These are phyloP conservation scores for Stictocephala bisonia DNA, from an alignment of 2,888 invertebrate species.

Conservation along the genomic window DNA sequence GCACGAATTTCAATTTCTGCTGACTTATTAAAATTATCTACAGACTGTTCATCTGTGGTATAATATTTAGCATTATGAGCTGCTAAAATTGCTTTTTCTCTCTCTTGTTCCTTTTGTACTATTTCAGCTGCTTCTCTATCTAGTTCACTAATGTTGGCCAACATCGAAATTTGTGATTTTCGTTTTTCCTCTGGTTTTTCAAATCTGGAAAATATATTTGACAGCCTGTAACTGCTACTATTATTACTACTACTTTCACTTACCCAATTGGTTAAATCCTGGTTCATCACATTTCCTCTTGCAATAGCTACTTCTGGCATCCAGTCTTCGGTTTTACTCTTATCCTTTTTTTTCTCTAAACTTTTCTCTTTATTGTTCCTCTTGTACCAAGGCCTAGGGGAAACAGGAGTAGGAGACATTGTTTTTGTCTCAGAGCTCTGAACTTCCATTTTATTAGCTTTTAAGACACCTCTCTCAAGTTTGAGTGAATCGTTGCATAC, in stretches of 20 bases:
- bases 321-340: constrained; percentile 61
- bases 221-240: constrained; percentile 37
- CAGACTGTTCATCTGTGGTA: constrained; percentile 56
- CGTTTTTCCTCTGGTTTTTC: constrained; percentile 66
- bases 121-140: constrained; percentile 84
- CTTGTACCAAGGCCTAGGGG: constrained; percentile 77
- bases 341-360: constrained; percentile 51
- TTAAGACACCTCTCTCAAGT: constrained; percentile 67
- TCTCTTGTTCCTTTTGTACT: constrained; percentile 70
- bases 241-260: constrained; percentile 12
- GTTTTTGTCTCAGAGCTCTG: constrained; percentile 56
- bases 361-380: constrained; percentile 62
- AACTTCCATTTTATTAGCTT: constrained; percentile 63
- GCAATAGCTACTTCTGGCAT: constrained; percentile 64
- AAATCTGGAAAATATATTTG: constrained; percentile 54
- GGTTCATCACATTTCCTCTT: constrained; percentile 49
- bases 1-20: background rate
- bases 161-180: constrained; percentile 70
- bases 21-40: constrained; percentile 50
- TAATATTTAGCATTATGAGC: constrained; percentile 62
- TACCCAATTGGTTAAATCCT: background rate
- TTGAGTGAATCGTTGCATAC: constrained; percentile 63
- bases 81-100: constrained; percentile 59
- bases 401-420: constrained; percentile 64
- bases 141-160: constrained; percentile 82